Conservation (phyloP, 1,140 invertebrate species). For the Caenorhabditis inopinata region DNA sequence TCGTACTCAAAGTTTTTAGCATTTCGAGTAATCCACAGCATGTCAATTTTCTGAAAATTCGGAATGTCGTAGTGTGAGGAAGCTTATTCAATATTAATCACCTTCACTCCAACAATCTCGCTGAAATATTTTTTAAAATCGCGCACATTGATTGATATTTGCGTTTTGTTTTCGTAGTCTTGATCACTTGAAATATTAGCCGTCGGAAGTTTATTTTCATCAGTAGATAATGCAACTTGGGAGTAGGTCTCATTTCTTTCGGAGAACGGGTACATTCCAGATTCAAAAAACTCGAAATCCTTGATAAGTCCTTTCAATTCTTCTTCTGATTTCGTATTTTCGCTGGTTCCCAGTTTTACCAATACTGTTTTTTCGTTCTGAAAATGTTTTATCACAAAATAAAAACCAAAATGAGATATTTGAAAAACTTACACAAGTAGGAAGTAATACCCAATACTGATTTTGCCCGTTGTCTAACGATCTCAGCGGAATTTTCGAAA, state of each 20-base stretch:
- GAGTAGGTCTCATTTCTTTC: not conserved
- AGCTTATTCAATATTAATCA: not conserved
- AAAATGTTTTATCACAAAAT: not conserved
- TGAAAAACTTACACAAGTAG: constrained; percentile 1
- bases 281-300: not conserved
- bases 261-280: constrained; percentile 6
- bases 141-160: no score
- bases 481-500: not conserved
- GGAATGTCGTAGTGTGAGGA: no score
- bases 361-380: constrained; percentile 5
- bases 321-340: not conserved
- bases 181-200: no score
- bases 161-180: no score
- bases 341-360: not conserved
- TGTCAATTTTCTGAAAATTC: not conserved
- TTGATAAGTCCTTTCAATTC: not conserved
- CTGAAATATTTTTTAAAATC: no score
- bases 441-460: not conserved
- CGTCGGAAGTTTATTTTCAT: not conserved
- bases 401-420: not conserved
- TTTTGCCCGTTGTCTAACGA: constrained; percentile 7
- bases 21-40: not conserved
- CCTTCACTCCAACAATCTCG: not conserved
- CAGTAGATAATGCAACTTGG: not conserved
- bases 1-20: not conserved